Conservation (phyloP, 2,888 invertebrate species). For the Melikaiella ostensackeni region DNA sequence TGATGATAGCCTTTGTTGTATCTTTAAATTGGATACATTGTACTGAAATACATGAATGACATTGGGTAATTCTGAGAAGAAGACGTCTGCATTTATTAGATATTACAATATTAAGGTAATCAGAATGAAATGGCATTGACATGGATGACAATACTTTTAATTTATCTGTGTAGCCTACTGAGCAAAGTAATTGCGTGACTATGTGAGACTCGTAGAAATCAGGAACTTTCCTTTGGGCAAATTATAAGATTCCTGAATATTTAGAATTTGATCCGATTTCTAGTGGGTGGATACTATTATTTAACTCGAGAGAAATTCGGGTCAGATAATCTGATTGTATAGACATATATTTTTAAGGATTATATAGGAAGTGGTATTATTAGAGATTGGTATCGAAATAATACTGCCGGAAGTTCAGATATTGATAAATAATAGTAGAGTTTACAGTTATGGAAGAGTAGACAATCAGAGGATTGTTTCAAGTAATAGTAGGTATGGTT, state of each 20-base stretch:
- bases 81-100: neutral
- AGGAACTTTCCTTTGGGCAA: constrained; percentile 20
- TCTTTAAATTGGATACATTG: neutral
- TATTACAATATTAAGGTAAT: neutral
- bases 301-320: constrained; percentile 22
- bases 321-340: neutral
- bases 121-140: constrained; percentile 20
- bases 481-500: neutral
- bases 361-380: constrained; percentile 26
- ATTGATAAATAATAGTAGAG: constrained; percentile 9
- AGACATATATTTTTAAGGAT: constrained; percentile 17
- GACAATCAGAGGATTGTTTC: neutral
- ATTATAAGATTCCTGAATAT: constrained; percentile 27
- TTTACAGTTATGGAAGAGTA: constrained; percentile 15
- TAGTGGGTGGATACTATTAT: constrained; percentile 25
- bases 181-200: constrained; percentile 30
- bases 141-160: constrained; percentile 29
- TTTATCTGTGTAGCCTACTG: constrained; percentile 23
- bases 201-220: constrained; percentile 20
- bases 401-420: constrained; percentile 7
- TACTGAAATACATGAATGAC: neutral
- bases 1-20: neutral
- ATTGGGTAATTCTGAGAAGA: neutral
- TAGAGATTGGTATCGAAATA: constrained; percentile 11
- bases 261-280: constrained; percentile 33